phyloP scores from a whole-genome alignment of 2,797 vertebrate species.

The Rhinoraja longicauda region DNA sequence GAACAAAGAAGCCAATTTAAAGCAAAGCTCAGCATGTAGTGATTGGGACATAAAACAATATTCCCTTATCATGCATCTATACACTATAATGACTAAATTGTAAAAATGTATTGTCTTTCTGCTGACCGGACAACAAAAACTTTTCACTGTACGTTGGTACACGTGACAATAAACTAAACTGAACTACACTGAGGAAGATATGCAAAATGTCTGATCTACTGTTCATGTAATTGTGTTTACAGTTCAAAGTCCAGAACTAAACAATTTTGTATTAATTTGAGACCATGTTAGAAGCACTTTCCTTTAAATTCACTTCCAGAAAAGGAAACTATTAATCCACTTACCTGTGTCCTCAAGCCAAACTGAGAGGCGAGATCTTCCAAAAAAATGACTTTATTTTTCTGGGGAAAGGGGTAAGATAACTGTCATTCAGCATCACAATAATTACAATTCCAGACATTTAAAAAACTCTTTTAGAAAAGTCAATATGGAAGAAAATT shows the following conservation, averaged over 20 bases:
- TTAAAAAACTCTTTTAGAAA: neutral
- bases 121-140: no score
- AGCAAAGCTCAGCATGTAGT: neutral
- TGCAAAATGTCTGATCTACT: neutral
- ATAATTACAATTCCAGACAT: neutral
- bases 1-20: neutral
- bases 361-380: conserved; percentile 89
- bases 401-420: conserved; percentile 54
- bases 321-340: neutral
- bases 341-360: conserved; percentile 84
- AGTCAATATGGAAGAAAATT: neutral
- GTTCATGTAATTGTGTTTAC: neutral
- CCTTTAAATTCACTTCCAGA: neutral
- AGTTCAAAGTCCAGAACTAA: neutral
- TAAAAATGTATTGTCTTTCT: no score
- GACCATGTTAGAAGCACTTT: neutral
- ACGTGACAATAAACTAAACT: no score
- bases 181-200: no score
- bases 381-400: conserved; percentile 82
- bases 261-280: neutral
- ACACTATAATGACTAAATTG: no score
- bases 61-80: no score
- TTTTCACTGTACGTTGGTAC: no score
- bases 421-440: neutral
- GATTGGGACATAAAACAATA: neutral